A percentile compares a stretch with the other conserved stretches of the same genome.
Evolutionary conservation across 2,888 invertebrate species (phyloP).

Genomic region (Sclerodermus sp.): DNA sequence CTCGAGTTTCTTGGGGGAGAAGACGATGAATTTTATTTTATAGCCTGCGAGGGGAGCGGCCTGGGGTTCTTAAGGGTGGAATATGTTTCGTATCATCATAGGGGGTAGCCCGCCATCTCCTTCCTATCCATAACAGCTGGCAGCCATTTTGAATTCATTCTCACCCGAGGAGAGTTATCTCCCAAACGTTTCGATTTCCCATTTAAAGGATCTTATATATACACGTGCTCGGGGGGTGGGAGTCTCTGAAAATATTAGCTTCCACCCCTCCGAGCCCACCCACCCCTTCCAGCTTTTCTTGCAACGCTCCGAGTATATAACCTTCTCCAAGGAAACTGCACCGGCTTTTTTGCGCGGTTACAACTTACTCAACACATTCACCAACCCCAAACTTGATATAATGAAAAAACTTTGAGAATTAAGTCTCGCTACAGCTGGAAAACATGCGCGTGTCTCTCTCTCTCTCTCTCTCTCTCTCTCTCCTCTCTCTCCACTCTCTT

Average conservation of each 20-base stretch:
- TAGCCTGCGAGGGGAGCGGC: constrained; percentile 41
- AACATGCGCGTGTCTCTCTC: too few species aligned
- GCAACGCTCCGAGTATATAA: background rate
- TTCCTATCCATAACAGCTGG: constrained; percentile 43
- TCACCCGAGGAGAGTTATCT: constrained; percentile 56
- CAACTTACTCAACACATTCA: too few species aligned
- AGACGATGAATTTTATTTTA: constrained; percentile 58
- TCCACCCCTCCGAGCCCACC: constrained; percentile 22
- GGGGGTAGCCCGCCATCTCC: constrained; percentile 45
- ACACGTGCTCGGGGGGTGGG: constrained; percentile 34
- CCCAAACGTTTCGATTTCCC: constrained; percentile 57
- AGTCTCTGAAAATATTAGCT: constrained; percentile 47
- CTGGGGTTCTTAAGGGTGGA: constrained; percentile 49
- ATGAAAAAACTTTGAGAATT: too few species aligned
- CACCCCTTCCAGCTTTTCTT: constrained; percentile 9
- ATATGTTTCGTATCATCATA: constrained; percentile 58
- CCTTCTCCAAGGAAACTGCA: too few species aligned
- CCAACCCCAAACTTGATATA: too few species aligned
- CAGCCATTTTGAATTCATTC: constrained; percentile 59
- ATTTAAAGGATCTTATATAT: constrained; percentile 55
- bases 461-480: too few species aligned
- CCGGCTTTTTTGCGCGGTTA: too few species aligned
- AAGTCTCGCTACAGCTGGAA: too few species aligned
- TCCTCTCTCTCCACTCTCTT: too few species aligned
- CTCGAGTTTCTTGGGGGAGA: constrained; percentile 9